Conservation (phyloP, 2,113 vertebrate species). For the Mastomys natalensis region DNA sequence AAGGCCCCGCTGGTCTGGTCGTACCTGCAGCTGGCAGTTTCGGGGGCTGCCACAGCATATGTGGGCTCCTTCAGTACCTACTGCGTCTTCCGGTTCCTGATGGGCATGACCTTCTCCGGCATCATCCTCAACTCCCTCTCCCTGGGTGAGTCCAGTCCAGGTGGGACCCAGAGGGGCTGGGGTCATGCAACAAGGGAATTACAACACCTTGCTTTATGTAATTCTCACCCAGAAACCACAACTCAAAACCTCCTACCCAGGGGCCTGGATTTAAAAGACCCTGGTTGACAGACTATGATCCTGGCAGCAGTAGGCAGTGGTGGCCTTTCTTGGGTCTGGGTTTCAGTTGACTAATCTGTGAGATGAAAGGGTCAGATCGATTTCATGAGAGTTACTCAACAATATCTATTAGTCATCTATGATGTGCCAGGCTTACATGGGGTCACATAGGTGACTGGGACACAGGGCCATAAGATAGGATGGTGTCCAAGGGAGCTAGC, state of each 20-base stretch:
- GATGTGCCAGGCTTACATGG: background rate
- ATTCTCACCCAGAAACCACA: background rate
- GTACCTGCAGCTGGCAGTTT: slow-evolving; percentile 89
- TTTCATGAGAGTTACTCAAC: background rate
- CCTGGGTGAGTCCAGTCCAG: slow-evolving; percentile 87
- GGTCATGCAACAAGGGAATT: accelerated
- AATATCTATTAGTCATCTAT: background rate
- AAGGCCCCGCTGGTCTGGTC: slow-evolving; percentile 90
- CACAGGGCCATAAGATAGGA: background rate
- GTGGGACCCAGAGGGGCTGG: background rate
- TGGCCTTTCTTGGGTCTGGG: too few relatives aligned
- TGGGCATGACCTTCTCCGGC: slow-evolving; percentile 92
- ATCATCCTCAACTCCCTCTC: slow-evolving; percentile 92
- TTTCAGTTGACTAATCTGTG: background rate
- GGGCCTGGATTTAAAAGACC: background rate
- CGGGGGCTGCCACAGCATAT: slow-evolving; percentile 88
- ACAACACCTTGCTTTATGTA: background rate
- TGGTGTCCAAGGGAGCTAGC: background rate
- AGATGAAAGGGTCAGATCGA: background rate
- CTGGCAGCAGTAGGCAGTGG: accelerated
- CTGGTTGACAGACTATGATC: accelerated
- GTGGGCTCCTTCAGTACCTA: slow-evolving; percentile 88
- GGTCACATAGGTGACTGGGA: background rate
- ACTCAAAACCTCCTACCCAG: background rate
- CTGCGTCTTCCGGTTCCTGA: slow-evolving; percentile 91